Conservation (phyloP, 2,113 vertebrate genomes). For the Brachirus orientalis region DNA sequence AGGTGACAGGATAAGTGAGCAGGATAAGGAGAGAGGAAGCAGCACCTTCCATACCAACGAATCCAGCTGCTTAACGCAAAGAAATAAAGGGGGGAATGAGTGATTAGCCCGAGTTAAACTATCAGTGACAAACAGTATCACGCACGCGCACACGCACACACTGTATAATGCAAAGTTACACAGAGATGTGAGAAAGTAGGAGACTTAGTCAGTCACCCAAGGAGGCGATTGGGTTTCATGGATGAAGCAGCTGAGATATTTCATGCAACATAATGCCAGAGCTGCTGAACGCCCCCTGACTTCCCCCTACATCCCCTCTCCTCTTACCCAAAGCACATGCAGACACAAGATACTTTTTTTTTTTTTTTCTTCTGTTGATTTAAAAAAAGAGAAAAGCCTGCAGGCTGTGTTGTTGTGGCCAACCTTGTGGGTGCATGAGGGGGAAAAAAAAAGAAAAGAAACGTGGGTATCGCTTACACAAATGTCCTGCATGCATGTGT, state of each 20-base stretch:
- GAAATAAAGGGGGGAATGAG: conserved; percentile 53
- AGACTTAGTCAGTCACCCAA: conserved; percentile 86
- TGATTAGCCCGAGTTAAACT: conserved; percentile 60
- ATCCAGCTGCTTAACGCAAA: conserved; percentile 49
- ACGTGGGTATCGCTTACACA: conserved; percentile 75
- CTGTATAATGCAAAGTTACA: conserved; percentile 65
- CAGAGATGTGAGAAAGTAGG: conserved; percentile 83
- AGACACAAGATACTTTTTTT: conserved; percentile 71
- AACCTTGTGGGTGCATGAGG: conserved; percentile 83
- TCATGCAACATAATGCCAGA: conserved; percentile 86
- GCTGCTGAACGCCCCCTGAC: conserved; percentile 77
- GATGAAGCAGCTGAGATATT: conserved; percentile 90
- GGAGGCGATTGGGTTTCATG: conserved; percentile 87
- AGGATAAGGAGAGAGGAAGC: conserved; percentile 26
- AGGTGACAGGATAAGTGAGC: conserved; percentile 57
- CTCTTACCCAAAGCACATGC: conserved; percentile 79
- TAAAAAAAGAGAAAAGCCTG: conserved; percentile 68
- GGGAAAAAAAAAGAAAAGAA: conserved; percentile 67
- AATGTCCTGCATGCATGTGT: conserved; percentile 65
- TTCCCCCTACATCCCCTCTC: conserved; percentile 42
- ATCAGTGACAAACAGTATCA: conserved; percentile 63
- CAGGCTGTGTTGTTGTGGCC: conserved; percentile 82
- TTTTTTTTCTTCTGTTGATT: conserved; percentile 60
- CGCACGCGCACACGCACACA: conserved; percentile 42
- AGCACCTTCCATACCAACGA: conserved; percentile 53